Conservation (phyloP, 2,888 invertebrate species). For the Ophion slaviceki region DNA sequence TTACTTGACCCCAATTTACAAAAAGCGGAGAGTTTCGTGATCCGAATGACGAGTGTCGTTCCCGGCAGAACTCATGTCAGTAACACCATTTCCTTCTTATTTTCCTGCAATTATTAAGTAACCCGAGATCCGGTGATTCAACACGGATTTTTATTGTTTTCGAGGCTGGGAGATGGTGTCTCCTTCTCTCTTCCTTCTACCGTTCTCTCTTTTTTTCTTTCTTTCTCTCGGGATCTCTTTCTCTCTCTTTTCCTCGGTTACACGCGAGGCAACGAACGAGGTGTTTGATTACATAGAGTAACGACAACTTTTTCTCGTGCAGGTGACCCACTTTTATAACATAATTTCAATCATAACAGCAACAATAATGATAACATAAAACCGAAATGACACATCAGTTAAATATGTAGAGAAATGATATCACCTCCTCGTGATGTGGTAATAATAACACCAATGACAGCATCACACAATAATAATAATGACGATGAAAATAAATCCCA, state of each 20-base stretch:
- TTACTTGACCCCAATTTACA: neutral
- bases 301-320: constrained; percentile 19
- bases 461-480: too few relatives aligned
- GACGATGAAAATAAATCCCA: too few relatives aligned
- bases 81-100: constrained; percentile 59
- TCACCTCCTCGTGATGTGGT: too few relatives aligned
- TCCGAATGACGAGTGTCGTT: constrained; percentile 45
- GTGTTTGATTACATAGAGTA: constrained; percentile 57
- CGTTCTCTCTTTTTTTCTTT: too few relatives aligned
- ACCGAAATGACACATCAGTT: neutral
- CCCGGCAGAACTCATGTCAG: constrained; percentile 2
- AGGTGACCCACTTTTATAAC: constrained; percentile 55
- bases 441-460: too few relatives aligned
- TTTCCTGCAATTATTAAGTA: constrained; percentile 61
- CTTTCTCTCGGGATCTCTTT: constrained; percentile 33
- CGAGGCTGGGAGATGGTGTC: too few relatives aligned
- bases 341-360: constrained; percentile 12
- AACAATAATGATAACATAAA: constrained; percentile 16
- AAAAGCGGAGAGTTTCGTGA: constrained; percentile 10
- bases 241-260: neutral
- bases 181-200: too few relatives aligned
- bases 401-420: too few relatives aligned
- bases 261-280: constrained; percentile 48
- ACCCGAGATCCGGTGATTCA: constrained; percentile 52
- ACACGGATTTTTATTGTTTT: too few relatives aligned